Base-by-base conservation (phyloP, 2,113 vertebrate genomes). In the Bos indicus region DNA sequence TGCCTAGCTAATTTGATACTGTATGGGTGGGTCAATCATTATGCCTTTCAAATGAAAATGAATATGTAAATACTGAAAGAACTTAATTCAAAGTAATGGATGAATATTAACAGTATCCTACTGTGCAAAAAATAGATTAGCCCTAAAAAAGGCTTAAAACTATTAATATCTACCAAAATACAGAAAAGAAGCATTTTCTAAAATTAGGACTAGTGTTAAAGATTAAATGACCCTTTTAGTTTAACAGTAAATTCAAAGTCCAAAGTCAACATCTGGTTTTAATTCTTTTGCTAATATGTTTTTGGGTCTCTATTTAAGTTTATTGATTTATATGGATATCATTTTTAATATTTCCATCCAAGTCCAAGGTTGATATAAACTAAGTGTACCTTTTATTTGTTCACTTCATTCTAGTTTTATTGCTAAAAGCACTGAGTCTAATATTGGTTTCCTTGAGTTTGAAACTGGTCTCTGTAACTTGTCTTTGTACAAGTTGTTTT, bases 1-100 rank as follows among this genome's bases (percentile, higher is more conserved):
- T 93, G 91, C 30, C 33, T 46, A 81, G 67, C 82, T 92, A 80
- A 97, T 93, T 93, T 95, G 90, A 92, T 83, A 94, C 43, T 94
- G 51, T 82, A 33, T 97, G 77, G 33, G 60, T 94, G 85, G 56
- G 51, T 80, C 59, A 92, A 51, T 91, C 67, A 95, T 82, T 97
- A 88, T 81, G 30, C 1, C 9, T 97, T 91, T 81, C 56, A 92
- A 95, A 86, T 86, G 36, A 92, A 96, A 96, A 87, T 40, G 19
- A 96, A 97, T 86, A 60, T 2, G 95, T 30, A 52, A 57, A 87
- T 80, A 86, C 14, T 57, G 36, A 91, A 59, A 28, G 26, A 67
- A 92, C 10, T 81, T 85, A 52, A 96, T 78, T 80, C 43, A 60
- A 78, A 51, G 33, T 90, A 78, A 90, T 85, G 67, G 33, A 85